Evolutionary conservation across 2,888 invertebrate genomes (phyloP).

Genomic region (Linyphia triangularis): DNA sequence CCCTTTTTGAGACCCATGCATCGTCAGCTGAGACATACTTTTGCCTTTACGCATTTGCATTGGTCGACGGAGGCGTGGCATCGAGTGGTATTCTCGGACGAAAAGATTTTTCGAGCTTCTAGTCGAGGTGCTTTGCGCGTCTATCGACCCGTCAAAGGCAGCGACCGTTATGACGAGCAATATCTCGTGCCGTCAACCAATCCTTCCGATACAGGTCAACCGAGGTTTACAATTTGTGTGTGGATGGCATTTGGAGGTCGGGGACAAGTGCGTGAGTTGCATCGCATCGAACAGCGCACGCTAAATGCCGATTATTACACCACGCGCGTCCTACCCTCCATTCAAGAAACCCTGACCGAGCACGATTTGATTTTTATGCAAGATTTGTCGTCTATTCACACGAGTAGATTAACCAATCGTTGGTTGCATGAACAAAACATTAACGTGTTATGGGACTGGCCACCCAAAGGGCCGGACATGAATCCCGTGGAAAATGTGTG

Average conservation of each 20-base stretch:
- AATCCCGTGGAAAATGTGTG: constrained; percentile 52
- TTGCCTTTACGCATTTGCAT: background rate
- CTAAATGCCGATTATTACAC: constrained; percentile 22
- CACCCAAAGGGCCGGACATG: constrained; percentile 42
- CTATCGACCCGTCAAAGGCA: background rate
- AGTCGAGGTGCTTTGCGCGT: constrained; percentile 16
- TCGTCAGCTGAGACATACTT: background rate
- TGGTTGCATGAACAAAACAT: constrained; percentile 6
- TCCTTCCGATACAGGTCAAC: too few relatives aligned
- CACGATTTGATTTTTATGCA: constrained; percentile 19
- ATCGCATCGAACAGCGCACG: background rate
- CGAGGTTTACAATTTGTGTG: constrained; percentile 11
- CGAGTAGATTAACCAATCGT: background rate
- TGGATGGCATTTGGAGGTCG: constrained; percentile 4
- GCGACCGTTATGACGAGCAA: constrained; percentile 25
- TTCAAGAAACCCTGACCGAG: background rate
- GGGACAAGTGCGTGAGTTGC: background rate
- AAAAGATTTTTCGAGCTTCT: constrained; percentile 29
- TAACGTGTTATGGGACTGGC: constrained; percentile 3
- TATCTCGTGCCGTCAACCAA: background rate
- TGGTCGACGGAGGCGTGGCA: background rate
- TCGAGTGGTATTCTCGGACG: constrained; percentile 38
- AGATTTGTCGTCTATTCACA: constrained; percentile 42
- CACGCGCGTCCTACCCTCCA: background rate
- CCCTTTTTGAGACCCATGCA: background rate